Percentiles rank a stretch among this genome's conserved stretches.
Evolutionary conservation across 1,140 invertebrate genomes (phyloP).

Genomic region (Melipona quadrifasciata): DNA sequence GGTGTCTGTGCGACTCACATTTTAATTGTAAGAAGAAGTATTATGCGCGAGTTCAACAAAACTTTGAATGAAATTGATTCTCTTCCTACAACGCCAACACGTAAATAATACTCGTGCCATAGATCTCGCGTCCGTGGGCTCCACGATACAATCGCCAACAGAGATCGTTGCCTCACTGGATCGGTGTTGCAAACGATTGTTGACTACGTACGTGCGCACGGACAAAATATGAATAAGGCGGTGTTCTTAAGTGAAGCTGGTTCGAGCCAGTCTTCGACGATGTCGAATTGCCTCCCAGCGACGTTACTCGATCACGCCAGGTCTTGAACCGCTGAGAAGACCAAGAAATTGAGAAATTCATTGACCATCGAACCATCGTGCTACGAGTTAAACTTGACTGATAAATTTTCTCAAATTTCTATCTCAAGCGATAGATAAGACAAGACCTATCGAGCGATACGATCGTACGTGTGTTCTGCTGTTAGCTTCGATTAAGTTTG

Average conservation of each 20-base stretch:
- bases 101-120: too few relatives aligned
- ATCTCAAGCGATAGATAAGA: too few relatives aligned
- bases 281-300: constrained; percentile 50
- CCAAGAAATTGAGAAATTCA: background rate
- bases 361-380: background rate
- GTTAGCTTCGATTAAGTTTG: too few relatives aligned
- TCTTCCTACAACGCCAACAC: too few relatives aligned
- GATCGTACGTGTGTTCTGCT: too few relatives aligned
- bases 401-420: too few relatives aligned
- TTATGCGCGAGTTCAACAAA: too few relatives aligned
- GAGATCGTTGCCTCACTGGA: constrained; percentile 6
- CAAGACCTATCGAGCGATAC: background rate
- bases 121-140: background rate
- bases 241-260: constrained; percentile 56
- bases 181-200: constrained; percentile 19
- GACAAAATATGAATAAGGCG: constrained; percentile 18
- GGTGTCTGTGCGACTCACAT: too few relatives aligned
- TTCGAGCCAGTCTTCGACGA: constrained; percentile 49
- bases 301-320: constrained; percentile 58
- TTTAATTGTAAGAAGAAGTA: too few relatives aligned
- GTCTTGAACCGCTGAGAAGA: constrained; percentile 16
- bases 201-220: background rate
- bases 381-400: background rate
- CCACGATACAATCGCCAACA: background rate
- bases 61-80: too few relatives aligned